A percentile compares a stretch with the other conserved stretches of the same genome.
Evolutionary conservation across 2,113 vertebrate species (phyloP).

Genomic region (Tichodroma muraria): DNA sequence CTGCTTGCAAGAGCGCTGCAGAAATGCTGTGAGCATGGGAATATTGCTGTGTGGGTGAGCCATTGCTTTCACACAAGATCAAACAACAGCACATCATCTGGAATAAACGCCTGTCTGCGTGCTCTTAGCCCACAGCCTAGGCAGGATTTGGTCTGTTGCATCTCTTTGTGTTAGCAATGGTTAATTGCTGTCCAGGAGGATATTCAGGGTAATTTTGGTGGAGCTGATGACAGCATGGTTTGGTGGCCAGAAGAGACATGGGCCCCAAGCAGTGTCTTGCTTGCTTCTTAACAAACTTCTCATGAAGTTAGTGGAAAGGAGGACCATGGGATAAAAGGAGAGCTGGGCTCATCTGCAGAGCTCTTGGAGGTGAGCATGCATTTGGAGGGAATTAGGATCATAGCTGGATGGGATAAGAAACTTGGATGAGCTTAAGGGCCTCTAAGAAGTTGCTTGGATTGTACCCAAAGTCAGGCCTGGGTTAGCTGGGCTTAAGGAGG

Average conservation of each 20-base stretch:
- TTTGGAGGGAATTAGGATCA: not conserved
- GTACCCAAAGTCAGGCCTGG: not conserved
- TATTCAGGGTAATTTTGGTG: not conserved
- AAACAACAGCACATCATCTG: not conserved
- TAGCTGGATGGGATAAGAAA: not conserved
- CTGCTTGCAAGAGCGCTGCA: accelerated
- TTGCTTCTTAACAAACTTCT: not conserved
- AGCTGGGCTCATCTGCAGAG: not conserved
- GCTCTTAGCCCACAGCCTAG: not conserved
- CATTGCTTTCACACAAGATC: not conserved
- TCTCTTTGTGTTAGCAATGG: not conserved
- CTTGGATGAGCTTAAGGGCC: not conserved
- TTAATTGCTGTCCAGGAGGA: not conserved
- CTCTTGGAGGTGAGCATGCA: not conserved
- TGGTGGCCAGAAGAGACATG: not conserved
- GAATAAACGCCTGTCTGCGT: not conserved
- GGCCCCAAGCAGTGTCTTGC: not conserved
- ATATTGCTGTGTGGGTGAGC: not conserved
- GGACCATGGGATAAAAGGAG: not conserved
- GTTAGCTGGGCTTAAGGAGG: not conserved
- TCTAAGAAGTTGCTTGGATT: not conserved
- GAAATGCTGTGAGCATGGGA: not conserved
- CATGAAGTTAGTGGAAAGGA: not conserved
- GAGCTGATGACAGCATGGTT: not conserved
- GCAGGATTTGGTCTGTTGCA: not conserved